Percentiles rank a stretch among this genome's conserved stretches.
Evolutionary conservation across 2,797 vertebrate species (phyloP).

Genomic region (Sebastes kiyomatsui): DNA sequence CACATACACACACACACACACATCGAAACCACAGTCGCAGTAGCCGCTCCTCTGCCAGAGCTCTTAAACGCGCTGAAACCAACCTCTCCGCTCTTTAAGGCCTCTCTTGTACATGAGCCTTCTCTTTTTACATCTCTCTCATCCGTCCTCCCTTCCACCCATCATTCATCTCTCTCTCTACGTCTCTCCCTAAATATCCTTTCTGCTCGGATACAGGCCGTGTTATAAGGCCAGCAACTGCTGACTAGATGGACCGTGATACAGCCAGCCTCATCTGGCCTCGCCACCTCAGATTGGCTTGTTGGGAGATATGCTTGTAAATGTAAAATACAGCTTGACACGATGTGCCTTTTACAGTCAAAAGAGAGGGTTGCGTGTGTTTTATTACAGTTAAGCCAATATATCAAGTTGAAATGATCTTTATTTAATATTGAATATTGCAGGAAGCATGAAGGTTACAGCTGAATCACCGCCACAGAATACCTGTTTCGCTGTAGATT

Average conservation of each 20-base stretch:
- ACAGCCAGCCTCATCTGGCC: constrained; percentile 56
- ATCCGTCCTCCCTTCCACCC: constrained; percentile 48
- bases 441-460: constrained; percentile 35
- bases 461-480: constrained; percentile 12
- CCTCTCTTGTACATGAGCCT: constrained; percentile 56
- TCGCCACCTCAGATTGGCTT: constrained; percentile 51
- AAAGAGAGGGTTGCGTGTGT: constrained; percentile 23
- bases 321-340: constrained; percentile 70
- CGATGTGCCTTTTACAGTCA: constrained; percentile 44
- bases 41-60: constrained; percentile 58
- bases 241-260: constrained; percentile 59
- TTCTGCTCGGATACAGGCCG: constrained; percentile 72
- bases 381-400: constrained; percentile 43
- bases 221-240: constrained; percentile 53
- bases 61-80: constrained; percentile 76
- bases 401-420: constrained; percentile 48
- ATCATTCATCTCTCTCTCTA: constrained; percentile 60
- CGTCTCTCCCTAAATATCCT: constrained; percentile 73
- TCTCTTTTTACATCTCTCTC: constrained; percentile 67
- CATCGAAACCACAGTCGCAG: constrained; percentile 65
- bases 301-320: constrained; percentile 62
- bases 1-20: constrained; percentile 33
- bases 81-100: constrained; percentile 59
- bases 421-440: constrained; percentile 33
- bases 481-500: constrained; percentile 5